A percentile compares a stretch with the other conserved stretches of the same genome.
phyloP scores from a whole-genome alignment of 2,888 invertebrate species.

The Idaea straminata region DNA sequence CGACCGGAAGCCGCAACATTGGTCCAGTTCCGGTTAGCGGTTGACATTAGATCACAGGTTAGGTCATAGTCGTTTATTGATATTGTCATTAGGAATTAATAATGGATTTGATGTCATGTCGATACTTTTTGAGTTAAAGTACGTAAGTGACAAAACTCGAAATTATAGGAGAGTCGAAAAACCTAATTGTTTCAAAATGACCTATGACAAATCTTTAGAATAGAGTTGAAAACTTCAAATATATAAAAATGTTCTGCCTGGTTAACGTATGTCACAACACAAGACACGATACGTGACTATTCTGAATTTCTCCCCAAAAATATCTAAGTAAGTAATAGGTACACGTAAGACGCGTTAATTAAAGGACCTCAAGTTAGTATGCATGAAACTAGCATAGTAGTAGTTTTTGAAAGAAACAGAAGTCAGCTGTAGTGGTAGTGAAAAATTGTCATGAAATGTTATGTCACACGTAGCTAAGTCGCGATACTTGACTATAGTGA shows the following conservation, averaged over 20 bases:
- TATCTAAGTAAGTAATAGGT: too few relatives aligned
- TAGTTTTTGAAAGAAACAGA: background rate
- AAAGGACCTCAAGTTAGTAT: too few relatives aligned
- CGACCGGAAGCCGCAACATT: constrained; percentile 41
- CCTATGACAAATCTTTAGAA: too few relatives aligned
- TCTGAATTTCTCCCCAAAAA: too few relatives aligned
- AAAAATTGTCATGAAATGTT: background rate
- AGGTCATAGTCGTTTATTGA: constrained; percentile 16
- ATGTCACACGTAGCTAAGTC: background rate
- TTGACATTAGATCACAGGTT: constrained; percentile 40
- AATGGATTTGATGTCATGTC: background rate
- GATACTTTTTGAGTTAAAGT: background rate
- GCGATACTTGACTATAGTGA: background rate
- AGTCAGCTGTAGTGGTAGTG: background rate
- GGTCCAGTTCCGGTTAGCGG: constrained; percentile 49
- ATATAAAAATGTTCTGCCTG: too few relatives aligned
- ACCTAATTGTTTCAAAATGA: background rate
- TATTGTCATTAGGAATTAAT: background rate
- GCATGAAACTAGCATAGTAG: too few relatives aligned
- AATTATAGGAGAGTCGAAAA: background rate
- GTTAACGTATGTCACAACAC: too few relatives aligned
- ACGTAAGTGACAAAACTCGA: background rate
- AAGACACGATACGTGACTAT: too few relatives aligned
- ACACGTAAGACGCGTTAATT: too few relatives aligned
- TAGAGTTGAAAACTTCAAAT: too few relatives aligned